Evolutionary conservation across 2,797 vertebrate genomes (phyloP), one percentile per base, ranked within the genome.

Genomic region (Prunella strophiata): DNA sequence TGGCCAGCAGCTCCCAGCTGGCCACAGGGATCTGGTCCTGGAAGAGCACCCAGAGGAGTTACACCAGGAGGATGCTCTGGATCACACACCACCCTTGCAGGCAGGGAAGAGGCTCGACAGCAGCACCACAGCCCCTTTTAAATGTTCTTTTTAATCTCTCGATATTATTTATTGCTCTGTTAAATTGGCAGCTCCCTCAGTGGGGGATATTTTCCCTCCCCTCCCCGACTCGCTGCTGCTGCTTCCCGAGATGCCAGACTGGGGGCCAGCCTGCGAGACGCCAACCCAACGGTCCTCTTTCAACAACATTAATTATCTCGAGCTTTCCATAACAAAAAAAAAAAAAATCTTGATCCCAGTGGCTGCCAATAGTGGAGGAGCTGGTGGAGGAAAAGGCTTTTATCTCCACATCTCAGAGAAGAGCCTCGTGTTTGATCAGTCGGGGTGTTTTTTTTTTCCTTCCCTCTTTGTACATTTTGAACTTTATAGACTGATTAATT

Each of bases 221-320:
- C 19, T 88, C 91, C 67, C 95, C 32, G 32, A 27, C 96, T 97
- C 91, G 73, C 96, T 95, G 55, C 54, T 55, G 97, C 97, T 97
- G 97, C 89, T 97, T 97, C 97, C 95, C 96, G 91, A 97, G 97
- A 98, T 97, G 96, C 97, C 97, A 98, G 98, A 98, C 98, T 96
- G 76, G 98, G 97, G 97, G 95, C 98, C 96, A 98, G 98, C 96
- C 98, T 98, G 75, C 43, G 76, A 97, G 98, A 98, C 98, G 98
- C 98, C 98, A 97, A 94, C 86, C 91, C 96, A 95, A 96, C 96
- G 93, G 96, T 96, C 97, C 98, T 98, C 98, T 98, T 98, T 98
- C 98, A 98, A 97, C 98, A 97, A 97, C 98, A 97, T 98, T 98
- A 98, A 98, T 98, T 98, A 98, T 98, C 98, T 98, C 81, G 91